Base-by-base conservation (phyloP, 1,140 invertebrate genomes). In the Teleopsis dalmanni region DNA sequence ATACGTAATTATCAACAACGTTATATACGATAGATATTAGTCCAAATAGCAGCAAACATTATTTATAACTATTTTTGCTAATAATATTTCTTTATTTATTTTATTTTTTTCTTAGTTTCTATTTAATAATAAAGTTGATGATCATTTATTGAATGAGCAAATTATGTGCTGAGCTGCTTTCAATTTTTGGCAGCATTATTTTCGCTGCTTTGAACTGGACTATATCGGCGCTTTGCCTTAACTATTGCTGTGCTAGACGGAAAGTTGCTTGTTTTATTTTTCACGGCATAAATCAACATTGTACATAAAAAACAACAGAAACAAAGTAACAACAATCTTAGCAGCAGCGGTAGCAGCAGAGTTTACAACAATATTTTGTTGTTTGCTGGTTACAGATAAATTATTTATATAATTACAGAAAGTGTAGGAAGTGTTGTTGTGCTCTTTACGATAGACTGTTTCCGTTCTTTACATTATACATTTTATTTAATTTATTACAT, bases 1-100 rank as follows among this genome's bases (percentile, higher is more conserved):
- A 14, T 34, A 45, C 29, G 26, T 26, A 45, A 26, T 34, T 26
- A 45, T 45, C 43, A 35, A 35, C 19, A 21, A 31, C 43, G 31
- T 45, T 43, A 43, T 43, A 45, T 29, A 16, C n/a, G 14, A 37
- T 37, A 14, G 9, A 9, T 36, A 14, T 16, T 3, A 3, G 37
- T 38, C 21, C 35, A 1, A 13, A 11, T 21, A 21, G 36, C 18
- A 18, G n/a, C n/a, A 19, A 14, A 23, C 22, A 41, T n/a, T 6
- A 25, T 37, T 11, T 18, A 18, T 37, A n/a, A 1, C 9, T 21
- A 18, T 37, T 9, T 37, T 5, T 37, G 14, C 4, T 40, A 14
- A 21, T 23, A 14, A n/a, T 4, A 11, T 34, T 13, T 34, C 5
- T 34, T 6, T 34, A 5, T 34, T 6, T 13, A 34, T 34, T 18